Conservation (phyloP, 2,888 invertebrate genomes). For the Amblyjoppa fuscipennis region DNA sequence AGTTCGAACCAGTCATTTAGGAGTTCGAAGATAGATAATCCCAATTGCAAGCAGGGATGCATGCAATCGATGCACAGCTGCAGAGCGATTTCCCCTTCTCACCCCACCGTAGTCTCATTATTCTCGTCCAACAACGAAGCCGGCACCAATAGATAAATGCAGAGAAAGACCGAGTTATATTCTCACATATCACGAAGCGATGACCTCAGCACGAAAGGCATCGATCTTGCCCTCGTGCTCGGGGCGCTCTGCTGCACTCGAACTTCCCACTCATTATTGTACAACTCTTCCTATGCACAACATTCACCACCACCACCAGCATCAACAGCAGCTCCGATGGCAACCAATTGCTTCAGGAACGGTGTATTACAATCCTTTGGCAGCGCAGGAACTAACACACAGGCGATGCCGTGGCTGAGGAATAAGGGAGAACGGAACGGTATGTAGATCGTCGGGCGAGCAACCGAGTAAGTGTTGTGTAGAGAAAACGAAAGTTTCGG, state of each 20-base stretch:
- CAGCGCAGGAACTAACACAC: constrained; percentile 29
- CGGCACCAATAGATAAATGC: constrained; percentile 9
- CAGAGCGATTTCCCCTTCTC: constrained; percentile 1
- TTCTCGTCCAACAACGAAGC: constrained; percentile 18
- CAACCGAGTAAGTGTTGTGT: constrained; percentile 53
- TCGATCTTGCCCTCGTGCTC: constrained; percentile 67
- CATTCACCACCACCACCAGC: constrained; percentile 6
- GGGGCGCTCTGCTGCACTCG: constrained; percentile 53
- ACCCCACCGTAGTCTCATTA: constrained; percentile 31
- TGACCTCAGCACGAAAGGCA: constrained; percentile 66
- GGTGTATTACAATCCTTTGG: constrained; percentile 23
- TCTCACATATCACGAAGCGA: constrained; percentile 60
- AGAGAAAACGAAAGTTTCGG: constrained; percentile 67
- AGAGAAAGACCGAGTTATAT: constrained; percentile 35
- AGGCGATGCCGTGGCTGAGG: background rate
- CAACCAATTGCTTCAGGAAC: constrained; percentile 38
- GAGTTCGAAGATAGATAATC: constrained; percentile 28
- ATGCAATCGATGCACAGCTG: constrained; percentile 46
- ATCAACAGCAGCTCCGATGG: constrained; percentile 4
- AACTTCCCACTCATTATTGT: constrained; percentile 67
- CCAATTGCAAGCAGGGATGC: constrained; percentile 22
- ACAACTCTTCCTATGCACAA: constrained; percentile 34
- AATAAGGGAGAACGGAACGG: constrained; percentile 42
- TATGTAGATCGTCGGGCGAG: constrained; percentile 60
- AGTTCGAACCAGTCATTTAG: constrained; percentile 43